Evolutionary conservation across 2,888 invertebrate species (phyloP).

Genomic region (Uloborus plumipes): DNA sequence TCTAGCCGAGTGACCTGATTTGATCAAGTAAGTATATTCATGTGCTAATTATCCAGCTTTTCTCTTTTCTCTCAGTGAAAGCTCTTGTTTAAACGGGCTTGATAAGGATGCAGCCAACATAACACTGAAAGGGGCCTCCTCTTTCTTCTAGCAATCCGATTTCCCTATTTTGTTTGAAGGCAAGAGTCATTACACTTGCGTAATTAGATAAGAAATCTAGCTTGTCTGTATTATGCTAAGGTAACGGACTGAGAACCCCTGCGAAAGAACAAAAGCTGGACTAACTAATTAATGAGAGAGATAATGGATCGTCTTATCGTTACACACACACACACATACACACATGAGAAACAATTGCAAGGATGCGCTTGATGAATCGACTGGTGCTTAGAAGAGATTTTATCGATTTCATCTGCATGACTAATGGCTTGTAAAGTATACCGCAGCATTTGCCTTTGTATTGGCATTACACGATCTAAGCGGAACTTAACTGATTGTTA

Average conservation of each 20-base stretch:
- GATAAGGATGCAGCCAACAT: no score
- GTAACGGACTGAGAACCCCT: constrained; percentile 54
- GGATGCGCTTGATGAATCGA: constrained; percentile 59
- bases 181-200: constrained; percentile 54
- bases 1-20: constrained; percentile 16
- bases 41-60: constrained; percentile 47
- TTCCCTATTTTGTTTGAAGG: constrained; percentile 39
- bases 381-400: constrained; percentile 55
- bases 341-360: constrained; percentile 57
- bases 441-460: constrained; percentile 42
- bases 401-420: constrained; percentile 62
- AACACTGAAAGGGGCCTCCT: constrained; percentile 6
- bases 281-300: constrained; percentile 59
- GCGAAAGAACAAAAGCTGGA: constrained; percentile 55
- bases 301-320: constrained; percentile 62
- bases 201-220: constrained; percentile 62
- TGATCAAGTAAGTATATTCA: constrained; percentile 54
- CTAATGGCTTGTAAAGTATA: constrained; percentile 56
- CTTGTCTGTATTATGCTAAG: constrained; percentile 56
- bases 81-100: no score
- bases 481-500: background rate
- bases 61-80: constrained; percentile 26
- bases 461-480: constrained; percentile 31
- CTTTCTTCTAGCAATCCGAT: constrained; percentile 45
- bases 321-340: constrained; percentile 4